Evolutionary conservation across 2,113 vertebrate genomes (phyloP).

Genomic region (Esox niger): DNA sequence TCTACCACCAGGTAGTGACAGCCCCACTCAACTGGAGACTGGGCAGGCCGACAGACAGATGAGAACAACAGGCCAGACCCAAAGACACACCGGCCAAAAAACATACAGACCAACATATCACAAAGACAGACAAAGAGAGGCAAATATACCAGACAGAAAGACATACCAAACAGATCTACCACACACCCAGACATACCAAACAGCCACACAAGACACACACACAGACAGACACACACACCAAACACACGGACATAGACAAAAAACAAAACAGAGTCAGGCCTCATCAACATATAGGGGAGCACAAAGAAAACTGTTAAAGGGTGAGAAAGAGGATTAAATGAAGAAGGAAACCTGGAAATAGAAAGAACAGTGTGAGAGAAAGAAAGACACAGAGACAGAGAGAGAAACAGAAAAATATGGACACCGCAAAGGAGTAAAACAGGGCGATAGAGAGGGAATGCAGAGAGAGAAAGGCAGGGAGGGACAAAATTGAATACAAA

Average conservation of each 20-base stretch:
- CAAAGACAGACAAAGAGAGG: not conserved
- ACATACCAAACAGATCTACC: not conserved
- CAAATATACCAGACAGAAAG: not conserved
- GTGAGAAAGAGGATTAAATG: constrained; percentile 12
- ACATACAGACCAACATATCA: constrained; percentile 7
- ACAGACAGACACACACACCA: constrained; percentile 13
- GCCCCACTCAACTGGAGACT: constrained; percentile 73
- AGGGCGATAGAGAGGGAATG: constrained; percentile 5
- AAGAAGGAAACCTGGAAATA: not conserved
- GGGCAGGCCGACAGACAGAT: constrained; percentile 12
- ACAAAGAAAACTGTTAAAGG: constrained; percentile 33
- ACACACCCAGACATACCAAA: constrained; percentile 7
- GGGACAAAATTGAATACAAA: constrained; percentile 21
- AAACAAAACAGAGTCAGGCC: constrained; percentile 1
- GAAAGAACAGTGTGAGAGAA: not conserved
- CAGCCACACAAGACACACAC: not conserved
- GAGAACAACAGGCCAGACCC: not conserved
- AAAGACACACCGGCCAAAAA: not conserved
- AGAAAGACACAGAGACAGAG: not conserved
- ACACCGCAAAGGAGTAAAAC: constrained; percentile 2
- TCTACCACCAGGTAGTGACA: constrained; percentile 85
- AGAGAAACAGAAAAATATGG: not conserved
- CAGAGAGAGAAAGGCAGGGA: not conserved
- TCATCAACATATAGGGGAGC: constrained; percentile 2
- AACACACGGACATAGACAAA: not conserved